Evolutionary conservation across 2,888 invertebrate species (phyloP).

Genomic region (Neoitamus cyanurus): DNA sequence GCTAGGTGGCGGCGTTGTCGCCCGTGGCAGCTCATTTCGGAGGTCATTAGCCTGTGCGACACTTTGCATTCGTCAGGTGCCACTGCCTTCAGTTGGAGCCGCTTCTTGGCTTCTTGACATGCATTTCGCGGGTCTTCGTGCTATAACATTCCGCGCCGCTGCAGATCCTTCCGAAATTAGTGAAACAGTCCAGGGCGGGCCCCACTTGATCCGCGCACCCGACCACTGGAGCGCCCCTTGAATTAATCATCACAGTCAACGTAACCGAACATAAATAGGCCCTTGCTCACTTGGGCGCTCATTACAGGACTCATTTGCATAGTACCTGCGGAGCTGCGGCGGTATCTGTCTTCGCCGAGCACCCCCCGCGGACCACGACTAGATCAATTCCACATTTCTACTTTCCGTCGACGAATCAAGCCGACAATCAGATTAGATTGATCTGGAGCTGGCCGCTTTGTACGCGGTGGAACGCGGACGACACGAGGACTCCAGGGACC

Average conservation of each 20-base stretch:
- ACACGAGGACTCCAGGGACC: neutral
- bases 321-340: neutral
- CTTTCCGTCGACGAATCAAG: constrained; percentile 22
- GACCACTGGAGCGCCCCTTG: neutral
- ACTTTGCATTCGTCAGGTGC: neutral
- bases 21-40: constrained; percentile 3
- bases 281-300: neutral
- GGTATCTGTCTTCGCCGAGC: neutral
- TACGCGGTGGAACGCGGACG: neutral
- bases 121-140: neutral
- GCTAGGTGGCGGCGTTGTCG: neutral
- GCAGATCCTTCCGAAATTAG: constrained; percentile 9
- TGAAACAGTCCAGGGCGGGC: neutral
- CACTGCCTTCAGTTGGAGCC: neutral
- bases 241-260: neutral
- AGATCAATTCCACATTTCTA: constrained; percentile 31
- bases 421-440: constrained; percentile 17
- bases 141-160: neutral
- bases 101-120: neutral
- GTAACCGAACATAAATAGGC: constrained; percentile 10
- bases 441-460: neutral
- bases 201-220: neutral
- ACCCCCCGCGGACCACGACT: neutral
- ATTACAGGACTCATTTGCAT: constrained; percentile 30
- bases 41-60: constrained; percentile 29